phyloP scores from a whole-genome alignment of 2,888 invertebrate species.

The Autographa gamma region DNA sequence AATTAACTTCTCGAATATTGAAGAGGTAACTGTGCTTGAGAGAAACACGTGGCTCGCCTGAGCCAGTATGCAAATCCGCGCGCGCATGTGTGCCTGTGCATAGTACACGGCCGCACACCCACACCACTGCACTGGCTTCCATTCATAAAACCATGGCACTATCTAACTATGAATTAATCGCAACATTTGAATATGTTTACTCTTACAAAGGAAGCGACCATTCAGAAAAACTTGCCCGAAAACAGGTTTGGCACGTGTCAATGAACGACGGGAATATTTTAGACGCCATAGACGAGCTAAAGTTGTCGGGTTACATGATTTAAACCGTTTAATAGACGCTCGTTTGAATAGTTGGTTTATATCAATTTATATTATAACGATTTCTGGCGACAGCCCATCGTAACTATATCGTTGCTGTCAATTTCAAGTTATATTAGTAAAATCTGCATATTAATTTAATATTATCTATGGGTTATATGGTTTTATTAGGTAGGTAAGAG shows the following conservation, averaged over 20 bases:
- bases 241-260: conserved; percentile 89
- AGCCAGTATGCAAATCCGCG: conserved; percentile 84
- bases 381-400: conserved; percentile 63
- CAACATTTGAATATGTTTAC: conserved; percentile 89
- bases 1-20: conserved; percentile 85
- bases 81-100: conserved; percentile 71
- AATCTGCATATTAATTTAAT: conserved; percentile 42
- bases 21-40: conserved; percentile 83
- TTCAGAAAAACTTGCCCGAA: conserved; percentile 86
- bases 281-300: conserved; percentile 77
- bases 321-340: conserved; percentile 82
- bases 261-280: conserved; percentile 87
- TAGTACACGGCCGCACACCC: conserved; percentile 70
- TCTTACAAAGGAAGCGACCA: conserved; percentile 88
- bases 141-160: conserved; percentile 88
- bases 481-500: conserved; percentile 19
- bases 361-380: conserved; percentile 71
- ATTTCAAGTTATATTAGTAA: conserved; percentile 37
- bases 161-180: conserved; percentile 89
- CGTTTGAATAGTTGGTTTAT: conserved; percentile 76
- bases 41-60: conserved; percentile 82
- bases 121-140: conserved; percentile 75
- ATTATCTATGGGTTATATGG: conserved; percentile 26
- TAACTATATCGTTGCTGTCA: conserved; percentile 36
- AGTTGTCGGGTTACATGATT: conserved; percentile 82